Evolutionary conservation across 2,888 invertebrate species (phyloP).

Genomic region (Spilosoma lubricipeda): DNA sequence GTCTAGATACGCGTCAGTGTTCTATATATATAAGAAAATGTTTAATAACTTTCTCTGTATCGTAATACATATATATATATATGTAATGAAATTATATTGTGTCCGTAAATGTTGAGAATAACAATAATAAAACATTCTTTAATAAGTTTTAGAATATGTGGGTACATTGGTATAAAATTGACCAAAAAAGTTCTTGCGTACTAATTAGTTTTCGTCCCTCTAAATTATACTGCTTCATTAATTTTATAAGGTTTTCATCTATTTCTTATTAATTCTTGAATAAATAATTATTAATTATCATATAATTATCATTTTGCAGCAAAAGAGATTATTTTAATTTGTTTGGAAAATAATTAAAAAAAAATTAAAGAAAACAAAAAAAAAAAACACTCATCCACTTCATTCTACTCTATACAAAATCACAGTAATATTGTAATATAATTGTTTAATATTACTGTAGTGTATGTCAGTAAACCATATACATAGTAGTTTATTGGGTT

Average conservation of each 20-base stretch:
- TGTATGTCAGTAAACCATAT: background rate
- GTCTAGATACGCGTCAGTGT: background rate
- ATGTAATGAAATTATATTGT: background rate
- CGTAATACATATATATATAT: background rate
- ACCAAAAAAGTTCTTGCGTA: background rate
- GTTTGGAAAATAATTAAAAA: background rate
- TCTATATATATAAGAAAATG: background rate
- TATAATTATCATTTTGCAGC: background rate
- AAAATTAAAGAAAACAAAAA: background rate
- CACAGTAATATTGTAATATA: background rate
- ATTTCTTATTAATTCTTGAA: background rate
- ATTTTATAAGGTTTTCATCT: background rate
- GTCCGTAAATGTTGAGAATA: background rate
- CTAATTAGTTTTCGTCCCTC: background rate
- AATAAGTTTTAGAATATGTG: background rate
- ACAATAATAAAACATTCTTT: background rate
- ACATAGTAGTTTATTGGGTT: background rate
- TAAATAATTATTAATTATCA: background rate
- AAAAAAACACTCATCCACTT: no score
- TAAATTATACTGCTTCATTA: background rate
- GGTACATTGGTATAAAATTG: background rate
- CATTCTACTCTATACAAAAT: background rate
- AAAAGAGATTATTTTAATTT: background rate
- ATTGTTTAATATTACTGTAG: background rate
- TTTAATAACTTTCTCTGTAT: background rate